Conservation (phyloP, 2,797 vertebrate species). For the Oreonectes daqikongensis region DNA sequence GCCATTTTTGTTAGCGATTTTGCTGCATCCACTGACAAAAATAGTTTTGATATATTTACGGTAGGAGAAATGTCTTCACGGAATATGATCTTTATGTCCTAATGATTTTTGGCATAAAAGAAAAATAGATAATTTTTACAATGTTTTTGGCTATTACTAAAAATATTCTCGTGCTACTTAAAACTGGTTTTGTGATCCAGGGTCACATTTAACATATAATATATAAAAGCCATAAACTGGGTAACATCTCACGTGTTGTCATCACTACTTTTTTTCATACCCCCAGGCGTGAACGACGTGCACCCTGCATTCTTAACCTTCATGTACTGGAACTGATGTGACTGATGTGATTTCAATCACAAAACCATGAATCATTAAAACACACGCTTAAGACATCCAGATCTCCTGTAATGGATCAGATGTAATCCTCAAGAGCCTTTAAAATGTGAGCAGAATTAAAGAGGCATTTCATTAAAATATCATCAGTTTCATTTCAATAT, state of each 20-base stretch:
- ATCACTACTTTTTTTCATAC: not conserved
- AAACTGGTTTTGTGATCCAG: too few species aligned
- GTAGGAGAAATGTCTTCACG: too few species aligned
- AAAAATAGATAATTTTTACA: too few species aligned
- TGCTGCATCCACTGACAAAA: too few species aligned
- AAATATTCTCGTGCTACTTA: too few species aligned
- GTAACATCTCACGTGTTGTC: too few species aligned
- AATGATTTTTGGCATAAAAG: too few species aligned
- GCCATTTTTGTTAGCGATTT: too few species aligned
- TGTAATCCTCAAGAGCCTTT: slow-evolving; percentile 10
- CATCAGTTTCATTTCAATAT: slow-evolving; percentile 25
- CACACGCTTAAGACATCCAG: not conserved
- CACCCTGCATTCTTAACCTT: not conserved
- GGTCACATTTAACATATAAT: slow-evolving; percentile 11
- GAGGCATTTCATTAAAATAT: slow-evolving; percentile 33
- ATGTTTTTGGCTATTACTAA: too few species aligned
- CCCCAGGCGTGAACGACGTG: not conserved
- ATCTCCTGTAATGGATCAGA: not conserved
- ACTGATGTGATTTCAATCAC: slow-evolving; percentile 17
- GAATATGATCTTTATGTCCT: too few species aligned
- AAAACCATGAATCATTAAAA: slow-evolving; percentile 10
- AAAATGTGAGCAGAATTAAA: slow-evolving; percentile 29
- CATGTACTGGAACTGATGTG: not conserved
- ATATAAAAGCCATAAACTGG: not conserved
- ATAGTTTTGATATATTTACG: too few species aligned